Percentiles rank a stretch among this genome's conserved stretches.
Evolutionary conservation across 92 coral and sea anemone species (phyloP).

Genomic region (Zoanthus sociatus): DNA sequence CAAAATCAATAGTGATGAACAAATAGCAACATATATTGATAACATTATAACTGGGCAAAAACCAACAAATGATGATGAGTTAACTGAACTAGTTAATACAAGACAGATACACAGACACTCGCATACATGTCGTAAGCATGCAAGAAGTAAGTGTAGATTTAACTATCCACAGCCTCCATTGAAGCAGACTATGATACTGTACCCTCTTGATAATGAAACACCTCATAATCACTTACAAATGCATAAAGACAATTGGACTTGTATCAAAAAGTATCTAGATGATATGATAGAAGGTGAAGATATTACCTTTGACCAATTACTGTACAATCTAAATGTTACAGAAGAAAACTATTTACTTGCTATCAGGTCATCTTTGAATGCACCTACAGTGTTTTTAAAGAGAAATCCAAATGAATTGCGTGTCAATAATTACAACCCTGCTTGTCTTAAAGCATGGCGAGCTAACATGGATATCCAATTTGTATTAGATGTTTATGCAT

Average conservation of each 20-base stretch:
- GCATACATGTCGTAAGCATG: not conserved
- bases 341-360: constrained; percentile 3
- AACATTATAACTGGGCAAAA: constrained; percentile 25
- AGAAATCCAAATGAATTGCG: not conserved
- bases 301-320: not conserved
- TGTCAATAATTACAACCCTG: constrained; percentile 3
- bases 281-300: constrained; percentile 35
- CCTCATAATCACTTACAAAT: not conserved
- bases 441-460: constrained; percentile 1
- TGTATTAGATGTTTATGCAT: constrained; percentile 2
- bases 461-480: constrained; percentile 3
- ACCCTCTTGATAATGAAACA: not conserved
- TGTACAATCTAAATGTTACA: not conserved
- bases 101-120: constrained; percentile 12
- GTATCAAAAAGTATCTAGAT: constrained; percentile 25
- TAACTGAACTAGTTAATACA: not conserved
- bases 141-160: not conserved
- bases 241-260: constrained; percentile 29
- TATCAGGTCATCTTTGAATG: constrained; percentile 1
- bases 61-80: not conserved
- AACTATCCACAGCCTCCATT: constrained; percentile 16
- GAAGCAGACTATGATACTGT: not conserved
- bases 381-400: not conserved
- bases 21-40: constrained; percentile 31
- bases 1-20: constrained; percentile 28